Evolutionary conservation across 2,113 vertebrate genomes (phyloP), one percentile per base, ranked within the genome.

Genomic region (Fregata magnificens): DNA sequence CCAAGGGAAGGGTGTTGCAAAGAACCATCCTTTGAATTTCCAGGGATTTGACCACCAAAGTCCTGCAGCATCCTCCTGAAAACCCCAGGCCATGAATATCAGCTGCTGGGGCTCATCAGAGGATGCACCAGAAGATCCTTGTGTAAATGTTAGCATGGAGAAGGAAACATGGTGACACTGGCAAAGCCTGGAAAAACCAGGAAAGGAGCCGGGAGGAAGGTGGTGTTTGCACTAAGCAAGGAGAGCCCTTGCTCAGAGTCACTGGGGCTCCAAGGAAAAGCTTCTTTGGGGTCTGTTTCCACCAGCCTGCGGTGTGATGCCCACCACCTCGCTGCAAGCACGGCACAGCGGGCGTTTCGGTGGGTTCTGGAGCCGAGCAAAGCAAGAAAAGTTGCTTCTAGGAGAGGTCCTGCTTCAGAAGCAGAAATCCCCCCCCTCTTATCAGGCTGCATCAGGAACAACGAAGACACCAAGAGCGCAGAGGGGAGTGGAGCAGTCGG

Each of bases 101-200:
- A 59, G 67, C 71, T 67, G 62, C 67, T 24, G 71, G 62, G 62
- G 52, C 47, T 91, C 31, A 62, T 4, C 1, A 4, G 66, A 40
- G 47, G 90, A 62, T 9, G 80, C 25, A 13, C 36, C 83, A 59
- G 38, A 11, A 66, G 84, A 80, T 53, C 81, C 71, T 50, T 50
- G n/a, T 42, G 80, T 28, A 80, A 72, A 21, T 21, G 19, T 4
- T 6, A 31, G 10, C 4, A 0, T 0, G 10, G 63, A 81, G 67
- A 47, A 67, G 67, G 72, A 69, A 63, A 52, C 0, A 2, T 1
- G 4, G 45, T 1, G 9, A 52, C 9, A 3, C 8, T 0, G 0
- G 71, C 50, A 69, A 45, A 38, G 69, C 53, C 53, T 47, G 45
- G 86, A 9, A 25, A 55, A 34, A 2, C 1, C 29, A 15, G 52